Conservation (phyloP, 2,113 vertebrate species). For the Onychostruthus taczanowskii region DNA sequence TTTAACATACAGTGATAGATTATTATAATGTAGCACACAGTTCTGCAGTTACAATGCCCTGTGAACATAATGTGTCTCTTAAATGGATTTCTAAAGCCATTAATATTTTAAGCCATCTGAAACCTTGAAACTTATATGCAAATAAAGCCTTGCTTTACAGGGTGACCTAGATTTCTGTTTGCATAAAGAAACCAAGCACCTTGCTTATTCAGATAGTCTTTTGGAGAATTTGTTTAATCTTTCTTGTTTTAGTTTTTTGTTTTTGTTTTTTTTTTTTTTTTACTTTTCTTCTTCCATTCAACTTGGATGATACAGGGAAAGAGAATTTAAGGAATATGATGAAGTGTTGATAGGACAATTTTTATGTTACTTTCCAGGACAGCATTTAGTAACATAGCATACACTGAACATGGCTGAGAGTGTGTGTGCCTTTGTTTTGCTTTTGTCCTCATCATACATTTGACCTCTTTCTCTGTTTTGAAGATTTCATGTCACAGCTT, state of each 20-base stretch:
- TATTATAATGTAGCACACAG: neutral
- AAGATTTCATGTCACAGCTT: neutral
- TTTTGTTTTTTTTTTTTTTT: too few relatives aligned
- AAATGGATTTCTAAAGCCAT: neutral
- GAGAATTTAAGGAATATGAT: neutral
- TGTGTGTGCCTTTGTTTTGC: neutral
- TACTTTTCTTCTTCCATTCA: neutral
- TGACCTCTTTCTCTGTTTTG: neutral
- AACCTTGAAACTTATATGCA: neutral
- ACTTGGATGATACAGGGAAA: neutral
- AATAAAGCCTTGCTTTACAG: neutral
- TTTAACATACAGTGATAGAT: neutral
- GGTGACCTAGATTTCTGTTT: slow-evolving; percentile 10
- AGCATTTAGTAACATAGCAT: neutral
- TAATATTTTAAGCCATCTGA: slow-evolving; percentile 18
- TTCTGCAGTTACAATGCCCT: neutral
- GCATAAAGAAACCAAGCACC: neutral
- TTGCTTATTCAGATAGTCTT: neutral
- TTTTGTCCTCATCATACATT: neutral
- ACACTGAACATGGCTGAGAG: neutral
- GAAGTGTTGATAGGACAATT: neutral
- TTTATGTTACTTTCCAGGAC: neutral
- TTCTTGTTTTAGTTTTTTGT: neutral
- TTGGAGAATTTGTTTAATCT: neutral
- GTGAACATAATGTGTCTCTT: neutral